phyloP scores from a whole-genome alignment of 2,113 vertebrate genomes.

The Brachionichthys hirsutus region DNA sequence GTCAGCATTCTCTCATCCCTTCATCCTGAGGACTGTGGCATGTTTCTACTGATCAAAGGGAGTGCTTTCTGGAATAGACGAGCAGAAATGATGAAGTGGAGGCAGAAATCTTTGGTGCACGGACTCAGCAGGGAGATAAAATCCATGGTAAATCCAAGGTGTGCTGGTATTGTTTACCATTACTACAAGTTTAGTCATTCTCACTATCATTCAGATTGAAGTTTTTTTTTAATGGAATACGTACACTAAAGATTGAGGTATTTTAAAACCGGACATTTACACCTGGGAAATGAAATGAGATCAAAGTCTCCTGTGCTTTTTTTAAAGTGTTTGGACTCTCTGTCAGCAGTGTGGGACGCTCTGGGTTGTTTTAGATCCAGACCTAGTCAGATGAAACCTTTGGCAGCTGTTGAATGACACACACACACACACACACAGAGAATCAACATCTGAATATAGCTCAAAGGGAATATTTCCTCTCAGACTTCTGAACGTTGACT shows the following conservation, averaged over 20 bases:
- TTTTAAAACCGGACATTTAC: conserved; percentile 44
- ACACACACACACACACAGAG: conserved; percentile 11
- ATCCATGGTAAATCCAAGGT: too few relatives aligned
- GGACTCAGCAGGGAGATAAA: too few relatives aligned
- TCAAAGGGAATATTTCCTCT: conserved; percentile 43
- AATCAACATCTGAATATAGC: conserved; percentile 27
- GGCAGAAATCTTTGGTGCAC: too few relatives aligned
- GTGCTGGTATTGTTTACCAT: not conserved
- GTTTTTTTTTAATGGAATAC: conserved; percentile 9
- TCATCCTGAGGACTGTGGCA: too few relatives aligned
- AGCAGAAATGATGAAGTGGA: too few relatives aligned
- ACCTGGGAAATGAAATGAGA: conserved; percentile 32
- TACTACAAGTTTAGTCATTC: not conserved
- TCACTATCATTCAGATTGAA: conserved; percentile 11
- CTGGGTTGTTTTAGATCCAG: not conserved
- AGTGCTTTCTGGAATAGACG: too few relatives aligned
- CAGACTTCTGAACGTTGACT: conserved; percentile 41
- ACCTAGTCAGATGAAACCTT: conserved; percentile 6
- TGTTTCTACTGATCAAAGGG: too few relatives aligned
- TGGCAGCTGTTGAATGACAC: conserved; percentile 26
- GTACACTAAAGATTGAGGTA: conserved; percentile 24
- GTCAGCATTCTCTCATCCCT: too few relatives aligned
- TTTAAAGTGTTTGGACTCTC: conserved; percentile 2
- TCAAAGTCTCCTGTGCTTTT: conserved; percentile 20
- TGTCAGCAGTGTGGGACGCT: not conserved